A percentile compares a stretch with the other conserved stretches of the same genome.
phyloP scores from a whole-genome alignment of 2,797 vertebrate species.

The Euphonia xanthogaster region DNA sequence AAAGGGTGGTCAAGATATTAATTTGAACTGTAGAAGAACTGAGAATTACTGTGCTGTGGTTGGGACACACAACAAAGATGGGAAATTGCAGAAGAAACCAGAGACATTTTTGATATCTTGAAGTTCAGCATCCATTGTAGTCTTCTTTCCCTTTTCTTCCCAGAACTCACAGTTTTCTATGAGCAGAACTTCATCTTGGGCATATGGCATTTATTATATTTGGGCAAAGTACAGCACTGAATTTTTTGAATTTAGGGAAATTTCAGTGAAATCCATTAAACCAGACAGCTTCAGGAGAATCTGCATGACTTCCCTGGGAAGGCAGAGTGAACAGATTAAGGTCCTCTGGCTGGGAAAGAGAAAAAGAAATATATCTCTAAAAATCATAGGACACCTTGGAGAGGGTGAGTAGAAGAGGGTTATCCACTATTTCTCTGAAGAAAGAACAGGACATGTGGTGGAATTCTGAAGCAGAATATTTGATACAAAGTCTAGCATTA shows the following conservation, averaged over 20 bases:
- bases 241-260: not conserved
- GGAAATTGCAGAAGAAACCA: not conserved
- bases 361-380: not conserved
- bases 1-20: not conserved
- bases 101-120: not conserved
- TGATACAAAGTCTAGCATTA: accelerated
- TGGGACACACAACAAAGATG: not conserved
- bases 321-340: not conserved
- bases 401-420: not conserved
- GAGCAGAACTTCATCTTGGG: not conserved
- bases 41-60: not conserved
- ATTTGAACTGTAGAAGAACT: not conserved
- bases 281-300: not conserved
- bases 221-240: not conserved
- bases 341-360: not conserved
- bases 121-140: not conserved
- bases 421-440: not conserved
- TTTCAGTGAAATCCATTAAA: not conserved
- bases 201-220: not conserved
- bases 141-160: not conserved
- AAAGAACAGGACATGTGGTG: accelerated
- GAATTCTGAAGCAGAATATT: not conserved
- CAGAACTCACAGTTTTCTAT: not conserved
- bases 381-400: not conserved
- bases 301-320: not conserved